These are phyloP conservation scores for Genyomyrus donnyi DNA, from an alignment of 2,113 vertebrate species.

Conservation along the genomic window DNA sequence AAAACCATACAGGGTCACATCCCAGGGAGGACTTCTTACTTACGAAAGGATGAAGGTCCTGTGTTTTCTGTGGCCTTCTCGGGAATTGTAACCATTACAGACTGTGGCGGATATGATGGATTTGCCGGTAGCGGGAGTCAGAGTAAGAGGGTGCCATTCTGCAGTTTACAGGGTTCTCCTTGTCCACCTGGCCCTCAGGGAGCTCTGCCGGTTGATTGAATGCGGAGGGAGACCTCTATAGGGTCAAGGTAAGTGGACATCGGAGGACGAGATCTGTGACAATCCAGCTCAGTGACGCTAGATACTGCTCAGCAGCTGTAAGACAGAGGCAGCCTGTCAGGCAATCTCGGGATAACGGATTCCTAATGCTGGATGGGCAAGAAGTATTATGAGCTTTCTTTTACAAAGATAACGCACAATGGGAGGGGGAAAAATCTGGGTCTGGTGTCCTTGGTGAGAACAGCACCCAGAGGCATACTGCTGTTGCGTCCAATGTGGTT, in stretches of 20 bases:
- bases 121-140: not conserved
- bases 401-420: not conserved
- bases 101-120: not conserved
- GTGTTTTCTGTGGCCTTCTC: not conserved
- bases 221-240: not conserved
- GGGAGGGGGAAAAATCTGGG: not conserved
- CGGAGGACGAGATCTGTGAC: not conserved
- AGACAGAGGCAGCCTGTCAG: not conserved
- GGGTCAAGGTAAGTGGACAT: not conserved
- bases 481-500: not conserved
- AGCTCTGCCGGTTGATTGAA: not conserved
- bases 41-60: not conserved
- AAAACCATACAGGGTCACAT: not conserved
- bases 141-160: not conserved
- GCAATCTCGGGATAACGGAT: not conserved
- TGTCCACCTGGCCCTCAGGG: not conserved
- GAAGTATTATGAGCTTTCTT: not conserved
- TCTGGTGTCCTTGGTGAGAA: not conserved
- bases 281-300: not conserved
- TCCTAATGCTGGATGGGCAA: not conserved
- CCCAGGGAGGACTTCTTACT: not conserved
- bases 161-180: not conserved
- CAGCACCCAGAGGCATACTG: not conserved
- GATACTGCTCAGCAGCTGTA: no score
- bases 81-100: not conserved